Evolutionary conservation across 2,888 invertebrate genomes (phyloP).

Genomic region (Toxonevra muliebris): DNA sequence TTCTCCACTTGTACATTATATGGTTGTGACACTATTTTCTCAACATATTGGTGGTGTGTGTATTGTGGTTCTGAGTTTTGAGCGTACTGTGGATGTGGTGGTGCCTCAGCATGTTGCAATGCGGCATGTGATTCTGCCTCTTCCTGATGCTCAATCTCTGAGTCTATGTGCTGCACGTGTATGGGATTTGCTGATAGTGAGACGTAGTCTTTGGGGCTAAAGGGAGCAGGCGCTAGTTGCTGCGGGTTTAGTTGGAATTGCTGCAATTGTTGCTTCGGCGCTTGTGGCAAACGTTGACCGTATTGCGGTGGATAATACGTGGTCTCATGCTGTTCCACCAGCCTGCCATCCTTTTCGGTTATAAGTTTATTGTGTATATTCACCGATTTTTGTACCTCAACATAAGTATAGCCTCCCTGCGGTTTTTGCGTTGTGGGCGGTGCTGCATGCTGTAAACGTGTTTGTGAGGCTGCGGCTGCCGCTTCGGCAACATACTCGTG

Average conservation of each 20-base stretch:
- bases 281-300: neutral
- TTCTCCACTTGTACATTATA: constrained; percentile 67
- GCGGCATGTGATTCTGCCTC: constrained; percentile 33
- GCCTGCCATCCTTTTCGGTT: constrained; percentile 58
- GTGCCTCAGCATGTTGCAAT: constrained; percentile 46
- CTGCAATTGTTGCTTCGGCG: neutral
- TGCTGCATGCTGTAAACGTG: constrained; percentile 32
- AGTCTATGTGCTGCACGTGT: constrained; percentile 49
- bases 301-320: constrained; percentile 48
- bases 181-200: constrained; percentile 54
- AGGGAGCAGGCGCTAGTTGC: neutral
- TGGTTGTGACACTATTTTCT: neutral
- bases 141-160: constrained; percentile 47
- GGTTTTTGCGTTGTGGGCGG: constrained; percentile 46
- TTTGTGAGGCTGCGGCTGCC: constrained; percentile 38
- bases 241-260: constrained; percentile 11
- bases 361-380: constrained; percentile 63
- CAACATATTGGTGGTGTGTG: constrained; percentile 3
- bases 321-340: constrained; percentile 60
- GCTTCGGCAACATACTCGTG: constrained; percentile 54
- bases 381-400: constrained; percentile 74
- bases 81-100: constrained; percentile 60
- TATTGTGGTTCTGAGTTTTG: constrained; percentile 44
- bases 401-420: constrained; percentile 66
- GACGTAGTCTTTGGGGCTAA: constrained; percentile 39